phyloP scores from a whole-genome alignment of 2,888 invertebrate species.

The Tenodera sinensis region DNA sequence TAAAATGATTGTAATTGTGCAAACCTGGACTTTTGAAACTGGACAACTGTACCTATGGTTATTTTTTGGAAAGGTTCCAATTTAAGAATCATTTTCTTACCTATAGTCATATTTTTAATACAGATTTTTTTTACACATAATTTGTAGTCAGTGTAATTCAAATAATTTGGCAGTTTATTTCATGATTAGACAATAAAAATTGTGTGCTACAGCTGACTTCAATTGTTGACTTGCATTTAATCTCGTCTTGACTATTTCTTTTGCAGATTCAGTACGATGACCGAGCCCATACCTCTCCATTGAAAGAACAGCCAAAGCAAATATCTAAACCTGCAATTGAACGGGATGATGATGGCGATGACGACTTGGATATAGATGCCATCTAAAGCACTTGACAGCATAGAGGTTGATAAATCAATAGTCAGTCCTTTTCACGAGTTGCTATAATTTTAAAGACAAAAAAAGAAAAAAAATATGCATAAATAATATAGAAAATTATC shows the following conservation, averaged over 20 bases:
- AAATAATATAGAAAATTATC: neutral
- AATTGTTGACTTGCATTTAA: no score
- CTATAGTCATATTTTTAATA: no score
- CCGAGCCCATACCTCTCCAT: constrained; percentile 71
- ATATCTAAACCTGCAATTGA: constrained; percentile 41
- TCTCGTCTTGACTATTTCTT: neutral
- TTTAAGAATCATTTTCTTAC: no score
- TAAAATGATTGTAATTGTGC: no score
- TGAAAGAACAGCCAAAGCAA: constrained; percentile 57
- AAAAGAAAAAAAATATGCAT: neutral
- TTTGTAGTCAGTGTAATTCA: no score
- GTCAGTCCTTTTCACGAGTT: neutral
- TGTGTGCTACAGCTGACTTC: no score
- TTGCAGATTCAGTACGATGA: constrained; percentile 83
- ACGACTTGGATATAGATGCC: constrained; percentile 89
- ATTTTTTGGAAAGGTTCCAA: no score
- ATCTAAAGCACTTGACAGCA: constrained; percentile 57
- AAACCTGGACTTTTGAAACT: no score
- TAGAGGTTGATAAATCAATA: neutral
- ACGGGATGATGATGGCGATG: constrained; percentile 68
- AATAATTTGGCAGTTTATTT: no score
- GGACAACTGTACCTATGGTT: no score
- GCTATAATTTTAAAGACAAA: neutral
- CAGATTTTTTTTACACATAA: no score
- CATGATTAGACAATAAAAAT: no score